A percentile compares a stretch with the other conserved stretches of the same genome.
Evolutionary conservation across 1,140 invertebrate species (phyloP).

Genomic region (Galleria mellonella): DNA sequence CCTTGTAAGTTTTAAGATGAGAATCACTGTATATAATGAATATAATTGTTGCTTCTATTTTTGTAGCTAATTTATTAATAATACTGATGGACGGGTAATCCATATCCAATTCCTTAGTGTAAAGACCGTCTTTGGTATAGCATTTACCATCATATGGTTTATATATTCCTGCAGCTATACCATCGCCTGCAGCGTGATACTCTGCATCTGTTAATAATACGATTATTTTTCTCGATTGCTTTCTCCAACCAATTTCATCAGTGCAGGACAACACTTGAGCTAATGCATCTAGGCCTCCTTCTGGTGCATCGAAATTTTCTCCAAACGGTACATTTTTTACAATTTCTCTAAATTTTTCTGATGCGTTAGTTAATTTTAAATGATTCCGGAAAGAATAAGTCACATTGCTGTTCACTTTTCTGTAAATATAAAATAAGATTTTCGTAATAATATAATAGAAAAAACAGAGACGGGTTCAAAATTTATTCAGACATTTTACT

Average conservation of each 20-base stretch:
- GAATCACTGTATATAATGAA: slow-evolving; percentile 86
- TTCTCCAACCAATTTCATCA: slow-evolving; percentile 78
- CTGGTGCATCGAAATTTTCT: slow-evolving; percentile 82
- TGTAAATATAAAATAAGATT: slow-evolving; percentile 71
- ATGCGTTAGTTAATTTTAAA: slow-evolving; percentile 85
- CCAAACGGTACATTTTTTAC: slow-evolving; percentile 76
- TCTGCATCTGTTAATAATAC: slow-evolving; percentile 78
- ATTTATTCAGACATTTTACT: too few species aligned
- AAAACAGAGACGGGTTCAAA: too few species aligned
- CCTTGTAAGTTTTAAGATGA: slow-evolving; percentile 77
- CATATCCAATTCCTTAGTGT: slow-evolving; percentile 78
- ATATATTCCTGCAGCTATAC: slow-evolving; percentile 86
- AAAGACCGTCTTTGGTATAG: slow-evolving; percentile 81
- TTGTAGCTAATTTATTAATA: slow-evolving; percentile 78
- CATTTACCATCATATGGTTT: slow-evolving; percentile 90
- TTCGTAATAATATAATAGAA: too few species aligned
- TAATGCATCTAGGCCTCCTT: slow-evolving; percentile 87
- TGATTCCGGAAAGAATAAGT: slow-evolving; percentile 93
- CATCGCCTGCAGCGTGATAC: slow-evolving; percentile 81
- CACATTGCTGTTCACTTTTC: slow-evolving; percentile 80
- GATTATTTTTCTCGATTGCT: slow-evolving; percentile 77
- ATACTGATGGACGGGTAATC: slow-evolving; percentile 83
- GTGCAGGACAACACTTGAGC: slow-evolving; percentile 83
- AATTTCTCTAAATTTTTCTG: slow-evolving; percentile 77
- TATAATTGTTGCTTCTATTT: slow-evolving; percentile 88